These are phyloP conservation scores for Oscheius sp. DNA, from an alignment of 2,888 invertebrate species.

Conservation along the genomic window DNA sequence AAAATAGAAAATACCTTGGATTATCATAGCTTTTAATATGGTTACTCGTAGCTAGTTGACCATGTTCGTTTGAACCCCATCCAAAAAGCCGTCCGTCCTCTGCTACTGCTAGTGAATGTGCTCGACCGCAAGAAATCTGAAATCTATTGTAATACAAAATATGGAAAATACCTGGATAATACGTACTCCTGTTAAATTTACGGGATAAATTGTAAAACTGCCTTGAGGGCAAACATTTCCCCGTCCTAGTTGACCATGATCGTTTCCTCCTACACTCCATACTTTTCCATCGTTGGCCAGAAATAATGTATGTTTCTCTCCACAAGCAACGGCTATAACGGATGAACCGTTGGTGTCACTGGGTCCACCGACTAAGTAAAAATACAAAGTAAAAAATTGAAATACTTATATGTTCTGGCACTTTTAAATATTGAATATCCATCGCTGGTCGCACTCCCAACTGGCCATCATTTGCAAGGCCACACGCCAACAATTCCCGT, in stretches of 20 bases:
- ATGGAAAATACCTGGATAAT: constrained; percentile 43
- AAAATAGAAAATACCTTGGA: constrained; percentile 40
- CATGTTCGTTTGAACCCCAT: constrained; percentile 90
- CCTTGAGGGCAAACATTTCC: constrained; percentile 41
- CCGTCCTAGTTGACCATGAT: constrained; percentile 46
- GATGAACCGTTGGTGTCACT: constrained; percentile 43
- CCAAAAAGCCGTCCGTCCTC: constrained; percentile 79
- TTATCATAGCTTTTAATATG: constrained; percentile 30
- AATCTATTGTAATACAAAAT: background rate
- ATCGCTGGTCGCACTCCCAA: constrained; percentile 43
- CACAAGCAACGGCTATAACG: constrained; percentile 50
- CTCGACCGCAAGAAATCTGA: constrained; percentile 54
- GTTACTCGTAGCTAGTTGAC: constrained; percentile 79
- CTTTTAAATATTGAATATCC: constrained; percentile 30
- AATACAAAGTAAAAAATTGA: no score
- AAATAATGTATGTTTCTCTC: constrained; percentile 61
- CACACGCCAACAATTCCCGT: constrained; percentile 53
- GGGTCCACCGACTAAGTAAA: constrained; percentile 54
- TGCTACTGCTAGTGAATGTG: constrained; percentile 56
- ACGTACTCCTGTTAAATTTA: constrained; percentile 39
- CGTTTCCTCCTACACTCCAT: constrained; percentile 61
- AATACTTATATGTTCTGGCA: constrained; percentile 55
- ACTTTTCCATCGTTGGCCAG: constrained; percentile 57
- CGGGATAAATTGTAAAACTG: constrained; percentile 60
- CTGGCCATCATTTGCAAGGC: constrained; percentile 56